Percentiles rank a stretch among this genome's conserved stretches.
Evolutionary conservation across 2,797 vertebrate genomes (phyloP).

Genomic region (Tamandua tetradactyla): DNA sequence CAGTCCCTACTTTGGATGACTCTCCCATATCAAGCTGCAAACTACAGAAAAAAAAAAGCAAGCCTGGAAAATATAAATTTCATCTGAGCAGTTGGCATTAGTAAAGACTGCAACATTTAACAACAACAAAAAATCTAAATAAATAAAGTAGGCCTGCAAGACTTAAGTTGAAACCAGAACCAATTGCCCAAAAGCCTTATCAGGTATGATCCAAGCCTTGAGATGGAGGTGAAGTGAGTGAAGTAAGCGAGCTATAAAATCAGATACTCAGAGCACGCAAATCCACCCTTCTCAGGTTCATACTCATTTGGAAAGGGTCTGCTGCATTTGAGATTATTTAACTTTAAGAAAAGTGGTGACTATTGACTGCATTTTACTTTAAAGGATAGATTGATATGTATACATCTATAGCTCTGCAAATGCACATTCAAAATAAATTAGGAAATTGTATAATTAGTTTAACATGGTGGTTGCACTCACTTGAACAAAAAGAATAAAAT

Average conservation of each 20-base stretch:
- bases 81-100: background rate
- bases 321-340: slow-evolving; percentile 52
- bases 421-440: slow-evolving; percentile 66
- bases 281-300: slow-evolving; percentile 41
- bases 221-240: background rate
- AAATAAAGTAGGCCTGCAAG: slow-evolving; percentile 36
- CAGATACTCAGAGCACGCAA: background rate
- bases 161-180: slow-evolving; percentile 60
- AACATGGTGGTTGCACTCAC: slow-evolving; percentile 54
- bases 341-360: slow-evolving; percentile 9
- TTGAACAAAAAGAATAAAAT: slow-evolving; percentile 3
- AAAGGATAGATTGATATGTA: slow-evolving; percentile 34
- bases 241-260: slow-evolving; percentile 56
- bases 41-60: background rate
- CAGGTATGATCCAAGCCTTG: background rate
- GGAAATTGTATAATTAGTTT: slow-evolving; percentile 74
- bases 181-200: slow-evolving; percentile 41
- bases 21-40: background rate
- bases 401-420: slow-evolving; percentile 24
- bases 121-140: slow-evolving; percentile 32
- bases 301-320: slow-evolving; percentile 38
- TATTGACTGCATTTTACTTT: slow-evolving; percentile 58
- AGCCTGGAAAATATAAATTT: slow-evolving; percentile 43
- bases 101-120: slow-evolving; percentile 6
- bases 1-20: background rate